Evolutionary conservation across 1,140 invertebrate genomes (phyloP), one percentile per base, ranked within the genome.

Genomic region (Andrena cerasifolii): DNA sequence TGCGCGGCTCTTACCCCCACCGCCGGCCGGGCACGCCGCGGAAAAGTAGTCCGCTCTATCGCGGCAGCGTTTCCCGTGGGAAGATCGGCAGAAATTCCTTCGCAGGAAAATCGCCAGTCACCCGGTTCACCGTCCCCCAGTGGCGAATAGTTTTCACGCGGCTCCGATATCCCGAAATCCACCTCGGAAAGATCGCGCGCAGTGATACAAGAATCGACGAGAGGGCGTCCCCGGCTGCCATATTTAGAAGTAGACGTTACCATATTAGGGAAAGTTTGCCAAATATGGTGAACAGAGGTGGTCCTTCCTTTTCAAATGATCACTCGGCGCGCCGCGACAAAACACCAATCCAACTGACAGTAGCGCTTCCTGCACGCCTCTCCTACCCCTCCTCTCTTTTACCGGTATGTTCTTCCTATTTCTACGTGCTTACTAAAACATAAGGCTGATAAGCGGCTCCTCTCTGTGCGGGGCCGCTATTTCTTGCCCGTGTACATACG

Each of bases 201-300:
- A 93, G 91, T 92, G 88, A 88, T 92, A 93, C 92, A 92, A 54
- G 75, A 78, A 82, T 84, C 87, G 86, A 65, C 87, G 93, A 94
- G 94, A 95, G 93, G 93, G 94, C 90, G 90, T 92, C 89, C 87
- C 93, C 94, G 93, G 93, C 93, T 94, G 93, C 95, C 95, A 95
- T 95, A 95, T 95, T 95, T 95, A 95, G 95, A 95, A 94, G 91
- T 94, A 93, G 93, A 93, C 94, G 94, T 93, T 94, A 91, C 95
- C 95, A 94, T 95, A 95, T 95, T 95, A 94, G 95, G 95, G 92
- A 94, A 94, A 94, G 93, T 94, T 94, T 93, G 93, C 93, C 95
- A 94, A 95, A 95, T 94, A 95, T 94, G 95, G 95, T 93, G 93
- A 94, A 94, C 94, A 94, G 94, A 95, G 90, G 88, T 90, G 89